Conservation (phyloP, 2,888 invertebrate species). For the Eristalis pertinax region DNA sequence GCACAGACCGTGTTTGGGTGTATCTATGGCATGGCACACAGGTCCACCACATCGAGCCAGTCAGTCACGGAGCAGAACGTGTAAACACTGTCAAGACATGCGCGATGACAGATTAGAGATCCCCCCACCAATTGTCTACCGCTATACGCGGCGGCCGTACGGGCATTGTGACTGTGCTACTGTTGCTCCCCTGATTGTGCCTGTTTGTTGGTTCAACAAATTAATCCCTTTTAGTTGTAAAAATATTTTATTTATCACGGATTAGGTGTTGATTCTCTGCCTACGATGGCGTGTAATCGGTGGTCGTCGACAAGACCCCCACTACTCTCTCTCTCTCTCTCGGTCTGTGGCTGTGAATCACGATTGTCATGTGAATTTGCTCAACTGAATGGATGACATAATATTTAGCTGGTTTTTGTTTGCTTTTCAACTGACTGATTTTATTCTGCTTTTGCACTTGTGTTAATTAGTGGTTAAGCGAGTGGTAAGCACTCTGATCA, state of each 20-base stretch:
- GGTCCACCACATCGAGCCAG: conserved; percentile 33
- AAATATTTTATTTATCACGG: conserved; percentile 73
- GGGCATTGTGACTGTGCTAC: not conserved
- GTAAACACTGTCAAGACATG: conserved; percentile 70
- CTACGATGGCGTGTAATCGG: conserved; percentile 51
- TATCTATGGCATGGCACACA: conserved; percentile 50
- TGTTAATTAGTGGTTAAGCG: not conserved
- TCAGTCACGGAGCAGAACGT: conserved; percentile 58
- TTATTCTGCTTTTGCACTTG: not conserved
- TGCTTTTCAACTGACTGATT: not conserved
- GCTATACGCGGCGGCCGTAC: conserved; percentile 12
- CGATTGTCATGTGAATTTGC: conserved; percentile 43
- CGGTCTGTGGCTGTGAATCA: conserved; percentile 31
- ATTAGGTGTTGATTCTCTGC: conserved; percentile 68
- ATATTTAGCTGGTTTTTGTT: conserved; percentile 9
- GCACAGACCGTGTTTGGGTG: conserved; percentile 23
- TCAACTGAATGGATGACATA: conserved; percentile 28
- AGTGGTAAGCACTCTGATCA: not conserved
- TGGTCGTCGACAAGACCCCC: not conserved
- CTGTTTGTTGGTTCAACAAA: conserved; percentile 70
- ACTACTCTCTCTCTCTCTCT: too few relatives aligned
- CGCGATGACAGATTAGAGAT: conserved; percentile 70
- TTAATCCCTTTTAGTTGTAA: conserved; percentile 72
- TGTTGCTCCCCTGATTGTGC: conserved; percentile 9
- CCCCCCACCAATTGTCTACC: conserved; percentile 44